phyloP scores from a whole-genome alignment of 2,888 invertebrate species.

The Eubasilissa splendida region DNA sequence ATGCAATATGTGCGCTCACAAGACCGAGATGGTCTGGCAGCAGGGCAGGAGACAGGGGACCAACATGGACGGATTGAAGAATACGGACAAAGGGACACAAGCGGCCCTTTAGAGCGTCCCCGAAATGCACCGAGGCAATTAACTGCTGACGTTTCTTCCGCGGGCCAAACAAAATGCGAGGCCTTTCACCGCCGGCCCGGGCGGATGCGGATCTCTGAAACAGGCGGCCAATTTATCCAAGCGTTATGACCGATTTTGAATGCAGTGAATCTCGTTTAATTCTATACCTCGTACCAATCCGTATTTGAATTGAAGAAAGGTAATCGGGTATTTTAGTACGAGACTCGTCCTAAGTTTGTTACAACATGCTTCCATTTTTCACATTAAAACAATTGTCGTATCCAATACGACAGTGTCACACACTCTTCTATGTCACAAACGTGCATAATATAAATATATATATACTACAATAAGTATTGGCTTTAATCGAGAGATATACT shows the following conservation, averaged over 20 bases:
- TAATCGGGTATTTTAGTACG: no score
- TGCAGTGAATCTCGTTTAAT: not conserved
- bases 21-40: not conserved
- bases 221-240: constrained; percentile 32
- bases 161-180: not conserved
- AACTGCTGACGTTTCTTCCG: constrained; percentile 34
- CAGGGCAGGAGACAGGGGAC: not conserved
- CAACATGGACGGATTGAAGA: constrained; percentile 25
- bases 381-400: no score
- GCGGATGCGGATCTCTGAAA: constrained; percentile 23
- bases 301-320: no score
- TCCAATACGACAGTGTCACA: no score
- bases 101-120: constrained; percentile 12
- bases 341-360: no score
- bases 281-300: no score
- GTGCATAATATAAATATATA: no score
- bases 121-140: constrained; percentile 41
- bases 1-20: no score
- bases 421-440: no score
- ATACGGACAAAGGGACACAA: constrained; percentile 4
- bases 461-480: no score
- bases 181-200: not conserved
- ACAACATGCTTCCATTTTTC: no score
- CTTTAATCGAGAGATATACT: no score
- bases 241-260: constrained; percentile 20